These are phyloP conservation scores for Smittia sp. DNA, from an alignment of 2,888 invertebrate species.

Conservation along the genomic window DNA sequence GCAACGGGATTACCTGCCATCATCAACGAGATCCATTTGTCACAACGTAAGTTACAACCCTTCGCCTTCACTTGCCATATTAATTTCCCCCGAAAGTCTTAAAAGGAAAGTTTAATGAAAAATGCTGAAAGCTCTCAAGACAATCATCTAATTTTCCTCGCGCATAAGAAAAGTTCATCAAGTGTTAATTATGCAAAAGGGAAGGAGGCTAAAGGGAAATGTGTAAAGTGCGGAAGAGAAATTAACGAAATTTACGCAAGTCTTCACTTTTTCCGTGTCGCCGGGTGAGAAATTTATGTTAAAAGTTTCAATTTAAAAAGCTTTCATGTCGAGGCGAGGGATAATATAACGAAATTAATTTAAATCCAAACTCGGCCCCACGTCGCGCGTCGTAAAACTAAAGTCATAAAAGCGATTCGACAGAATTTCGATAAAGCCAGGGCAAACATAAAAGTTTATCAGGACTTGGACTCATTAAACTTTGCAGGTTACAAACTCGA, in stretches of 20 bases:
- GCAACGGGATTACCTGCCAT: background rate
- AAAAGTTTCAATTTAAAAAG: background rate
- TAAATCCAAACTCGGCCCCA: background rate
- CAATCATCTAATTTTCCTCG: slow-evolving; percentile 20
- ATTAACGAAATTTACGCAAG: background rate
- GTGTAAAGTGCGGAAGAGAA: too few relatives aligned
- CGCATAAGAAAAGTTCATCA: background rate
- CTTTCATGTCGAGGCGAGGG: background rate
- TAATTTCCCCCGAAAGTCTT: too few relatives aligned
- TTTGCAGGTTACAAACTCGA: too few relatives aligned
- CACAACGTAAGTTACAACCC: background rate
- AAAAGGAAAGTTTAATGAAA: slow-evolving; percentile 22
- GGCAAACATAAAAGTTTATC: background rate
- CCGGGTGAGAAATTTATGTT: background rate
- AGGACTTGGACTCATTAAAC: too few relatives aligned
- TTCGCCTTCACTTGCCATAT: background rate
- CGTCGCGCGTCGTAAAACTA: background rate
- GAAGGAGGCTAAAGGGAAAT: background rate
- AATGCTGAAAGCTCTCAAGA: slow-evolving; percentile 28
- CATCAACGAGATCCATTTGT: slow-evolving; percentile 6
- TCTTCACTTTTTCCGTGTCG: background rate
- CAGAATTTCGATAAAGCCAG: background rate
- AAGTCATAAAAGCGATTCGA: background rate
- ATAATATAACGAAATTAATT: background rate
- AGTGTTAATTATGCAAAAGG: slow-evolving; percentile 20